These are phyloP conservation scores for Calycopis cecrops DNA, from an alignment of 1,140 invertebrate species.

Conservation along the genomic window DNA sequence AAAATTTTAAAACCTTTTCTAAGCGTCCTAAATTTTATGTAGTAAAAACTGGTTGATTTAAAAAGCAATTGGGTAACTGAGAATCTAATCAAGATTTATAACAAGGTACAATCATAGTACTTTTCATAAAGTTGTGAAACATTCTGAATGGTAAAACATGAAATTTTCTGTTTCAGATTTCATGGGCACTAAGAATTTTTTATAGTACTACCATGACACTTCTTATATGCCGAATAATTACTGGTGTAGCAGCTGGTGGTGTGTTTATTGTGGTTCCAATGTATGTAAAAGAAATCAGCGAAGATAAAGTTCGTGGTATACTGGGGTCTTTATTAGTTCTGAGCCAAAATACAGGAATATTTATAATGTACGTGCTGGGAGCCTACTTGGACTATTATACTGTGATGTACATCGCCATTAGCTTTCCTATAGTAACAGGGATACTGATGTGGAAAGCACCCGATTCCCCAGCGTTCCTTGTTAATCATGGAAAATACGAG, in stretches of 20 bases:
- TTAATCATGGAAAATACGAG: constrained; percentile 32
- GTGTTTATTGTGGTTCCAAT: constrained; percentile 26
- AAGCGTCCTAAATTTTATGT: no score
- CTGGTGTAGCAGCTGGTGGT: constrained; percentile 21
- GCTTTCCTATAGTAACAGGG: constrained; percentile 23
- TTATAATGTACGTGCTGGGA: constrained; percentile 74
- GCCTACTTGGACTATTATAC: constrained; percentile 61
- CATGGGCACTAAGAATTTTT: constrained; percentile 17
- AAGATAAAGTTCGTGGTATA: constrained; percentile 25
- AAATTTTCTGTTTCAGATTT: constrained; percentile 12
- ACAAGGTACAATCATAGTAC: no score
- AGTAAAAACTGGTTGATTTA: no score
- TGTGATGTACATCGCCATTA: constrained; percentile 27
- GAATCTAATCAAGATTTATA: no score
- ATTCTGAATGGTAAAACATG: background rate
- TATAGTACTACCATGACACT: constrained; percentile 1
- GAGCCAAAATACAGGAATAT: constrained; percentile 23
- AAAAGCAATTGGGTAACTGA: no score
- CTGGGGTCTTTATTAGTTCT: constrained; percentile 26
- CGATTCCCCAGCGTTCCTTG: constrained; percentile 36
- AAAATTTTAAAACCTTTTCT: no score
- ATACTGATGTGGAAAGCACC: constrained; percentile 34
- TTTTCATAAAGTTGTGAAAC: no score
- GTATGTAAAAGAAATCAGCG: constrained; percentile 32
- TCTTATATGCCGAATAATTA: constrained; percentile 9